These are phyloP conservation scores for Neria commutata DNA, from an alignment of 2,888 invertebrate genomes.

Conservation along the genomic window DNA sequence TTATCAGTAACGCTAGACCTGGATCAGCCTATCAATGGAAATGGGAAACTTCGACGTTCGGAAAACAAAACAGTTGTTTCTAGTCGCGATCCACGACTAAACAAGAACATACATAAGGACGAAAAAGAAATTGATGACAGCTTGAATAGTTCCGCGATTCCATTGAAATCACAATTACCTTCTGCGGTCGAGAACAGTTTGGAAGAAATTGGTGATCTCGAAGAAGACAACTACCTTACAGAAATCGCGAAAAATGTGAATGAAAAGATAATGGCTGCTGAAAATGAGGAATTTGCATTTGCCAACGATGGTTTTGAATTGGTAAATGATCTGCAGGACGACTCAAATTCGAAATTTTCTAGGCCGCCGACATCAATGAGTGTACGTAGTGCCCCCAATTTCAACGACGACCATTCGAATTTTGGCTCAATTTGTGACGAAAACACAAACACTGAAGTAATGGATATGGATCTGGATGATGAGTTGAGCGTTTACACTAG, in stretches of 20 bases:
- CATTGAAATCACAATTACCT: no score
- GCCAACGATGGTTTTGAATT: conserved; percentile 59
- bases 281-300: conserved; percentile 57
- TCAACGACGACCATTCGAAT: conserved; percentile 57
- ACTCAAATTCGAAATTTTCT: conserved; percentile 39
- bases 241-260: conserved; percentile 61
- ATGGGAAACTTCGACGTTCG: conserved; percentile 17
- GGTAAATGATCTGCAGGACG: conserved; percentile 39
- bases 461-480: conserved; percentile 62
- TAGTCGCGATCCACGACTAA: conserved; percentile 59
- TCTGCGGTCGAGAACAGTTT: conserved; percentile 14
- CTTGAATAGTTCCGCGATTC: neutral
- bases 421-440: conserved; percentile 53
- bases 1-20: conserved; percentile 9
- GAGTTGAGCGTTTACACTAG: conserved; percentile 61
- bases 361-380: conserved; percentile 59
- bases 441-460: conserved; percentile 60
- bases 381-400: conserved; percentile 57
- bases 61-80: conserved; percentile 37
- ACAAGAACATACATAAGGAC: conserved; percentile 57
- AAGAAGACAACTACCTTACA: conserved; percentile 59
- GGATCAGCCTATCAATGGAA: conserved; percentile 23
- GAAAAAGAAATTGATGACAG: conserved; percentile 27
- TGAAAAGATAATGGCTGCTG: conserved; percentile 58
- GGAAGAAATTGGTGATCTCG: conserved; percentile 37